A percentile compares a stretch with the other conserved stretches of the same genome.
Conservation (phyloP, 2,888 invertebrate species). For the Nemurella pictetii region DNA sequence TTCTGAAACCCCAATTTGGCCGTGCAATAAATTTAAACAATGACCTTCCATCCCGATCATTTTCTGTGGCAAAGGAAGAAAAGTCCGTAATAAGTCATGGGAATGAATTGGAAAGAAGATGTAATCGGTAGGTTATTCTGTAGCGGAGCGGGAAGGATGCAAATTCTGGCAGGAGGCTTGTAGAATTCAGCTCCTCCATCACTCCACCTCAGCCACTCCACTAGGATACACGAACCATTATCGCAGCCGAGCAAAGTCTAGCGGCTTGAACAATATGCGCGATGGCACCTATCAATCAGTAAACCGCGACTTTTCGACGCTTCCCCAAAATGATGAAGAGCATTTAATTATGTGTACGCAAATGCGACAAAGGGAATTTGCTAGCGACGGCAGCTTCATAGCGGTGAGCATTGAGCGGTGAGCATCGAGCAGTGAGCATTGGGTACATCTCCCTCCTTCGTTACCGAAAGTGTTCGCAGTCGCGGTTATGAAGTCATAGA, state of each 20-base stretch:
- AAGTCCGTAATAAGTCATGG: constrained; percentile 34
- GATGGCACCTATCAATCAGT: constrained; percentile 17
- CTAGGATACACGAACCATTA: background rate
- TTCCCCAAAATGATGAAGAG: constrained; percentile 18
- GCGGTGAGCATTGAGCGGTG: background rate
- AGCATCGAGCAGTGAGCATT: background rate
- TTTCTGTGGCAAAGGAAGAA: constrained; percentile 35
- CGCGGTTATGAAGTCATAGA: constrained; percentile 31
- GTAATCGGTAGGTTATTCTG: background rate
- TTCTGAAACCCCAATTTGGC: constrained; percentile 36
- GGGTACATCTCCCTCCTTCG: background rate
- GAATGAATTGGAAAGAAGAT: constrained; percentile 12
- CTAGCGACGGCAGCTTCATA: background rate
- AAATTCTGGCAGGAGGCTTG: background rate
- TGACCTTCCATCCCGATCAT: constrained; percentile 33
- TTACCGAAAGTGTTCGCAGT: constrained; percentile 19
- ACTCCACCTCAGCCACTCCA: background rate
- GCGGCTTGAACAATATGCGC: background rate
- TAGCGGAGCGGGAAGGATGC: background rate
- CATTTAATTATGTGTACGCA: constrained; percentile 24
- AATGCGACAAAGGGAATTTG: background rate
- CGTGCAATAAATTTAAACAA: constrained; percentile 35
- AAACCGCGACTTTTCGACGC: background rate
- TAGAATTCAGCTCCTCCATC: background rate
- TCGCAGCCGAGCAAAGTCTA: background rate